A percentile compares a stretch with the other conserved stretches of the same genome.
Conservation (phyloP, 2,113 vertebrate genomes). For the Pelusios castaneus region DNA sequence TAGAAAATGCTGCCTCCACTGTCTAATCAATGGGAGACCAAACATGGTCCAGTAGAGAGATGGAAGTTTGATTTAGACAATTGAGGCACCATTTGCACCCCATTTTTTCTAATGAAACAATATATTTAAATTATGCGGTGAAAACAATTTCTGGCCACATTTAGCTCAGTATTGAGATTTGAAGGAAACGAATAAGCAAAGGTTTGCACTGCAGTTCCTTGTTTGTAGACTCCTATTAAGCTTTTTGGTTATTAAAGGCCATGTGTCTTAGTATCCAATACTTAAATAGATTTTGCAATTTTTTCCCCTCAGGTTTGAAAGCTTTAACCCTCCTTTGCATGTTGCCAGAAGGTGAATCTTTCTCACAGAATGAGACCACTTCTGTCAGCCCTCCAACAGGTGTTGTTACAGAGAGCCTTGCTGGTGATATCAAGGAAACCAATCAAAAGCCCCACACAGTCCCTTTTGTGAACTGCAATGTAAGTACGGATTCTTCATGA, state of each 20-base stretch:
- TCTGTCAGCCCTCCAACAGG: constrained; percentile 54
- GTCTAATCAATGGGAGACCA: too few species aligned
- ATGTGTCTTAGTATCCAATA: neutral
- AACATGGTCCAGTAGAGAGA: too few species aligned
- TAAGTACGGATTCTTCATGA: constrained; percentile 11
- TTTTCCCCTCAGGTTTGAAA: constrained; percentile 82
- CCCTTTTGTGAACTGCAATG: neutral
- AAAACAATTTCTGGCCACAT: neutral
- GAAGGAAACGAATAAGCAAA: neutral
- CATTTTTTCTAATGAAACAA: too few species aligned
- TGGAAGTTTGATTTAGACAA: too few species aligned
- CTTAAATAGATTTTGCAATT: neutral
- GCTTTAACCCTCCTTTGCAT: constrained; percentile 88
- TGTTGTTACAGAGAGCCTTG: constrained; percentile 13
- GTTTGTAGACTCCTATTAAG: neutral
- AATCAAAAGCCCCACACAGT: constrained; percentile 10
- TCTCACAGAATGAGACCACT: constrained; percentile 73
- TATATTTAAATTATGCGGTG: too few species aligned
- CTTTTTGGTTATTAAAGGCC: neutral
- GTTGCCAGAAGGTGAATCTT: constrained; percentile 84
- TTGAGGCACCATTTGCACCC: too few species aligned
- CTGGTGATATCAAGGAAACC: neutral
- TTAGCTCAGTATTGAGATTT: neutral
- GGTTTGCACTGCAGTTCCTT: neutral
- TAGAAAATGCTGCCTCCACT: neutral